These are phyloP conservation scores for Seladonia tumulorum DNA, from an alignment of 2,888 invertebrate species.

Conservation along the genomic window DNA sequence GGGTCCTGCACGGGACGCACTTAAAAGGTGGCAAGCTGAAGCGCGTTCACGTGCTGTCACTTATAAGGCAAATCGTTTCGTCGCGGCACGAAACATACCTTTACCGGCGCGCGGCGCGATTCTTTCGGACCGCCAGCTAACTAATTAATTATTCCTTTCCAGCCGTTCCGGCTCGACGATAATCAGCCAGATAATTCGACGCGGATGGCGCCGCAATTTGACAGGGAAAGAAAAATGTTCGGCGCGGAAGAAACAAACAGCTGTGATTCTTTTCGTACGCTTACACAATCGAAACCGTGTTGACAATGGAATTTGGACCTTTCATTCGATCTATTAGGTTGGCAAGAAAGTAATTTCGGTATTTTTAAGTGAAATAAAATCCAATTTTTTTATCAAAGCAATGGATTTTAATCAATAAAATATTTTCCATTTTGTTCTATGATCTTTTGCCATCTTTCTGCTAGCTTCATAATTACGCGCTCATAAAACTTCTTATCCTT, in stretches of 20 bases:
- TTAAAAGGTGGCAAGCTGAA: conserved; percentile 58
- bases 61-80: conserved; percentile 71
- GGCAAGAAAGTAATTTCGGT: too few species aligned
- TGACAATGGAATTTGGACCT: not conserved
- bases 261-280: not conserved
- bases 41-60: conserved; percentile 65
- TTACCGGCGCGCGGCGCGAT: conserved; percentile 54
- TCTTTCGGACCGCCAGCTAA: conserved; percentile 38
- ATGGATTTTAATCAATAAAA: too few species aligned
- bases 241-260: not conserved
- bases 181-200: conserved; percentile 39
- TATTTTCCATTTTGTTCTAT: too few species aligned
- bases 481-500: too few species aligned
- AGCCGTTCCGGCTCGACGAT: conserved; percentile 43
- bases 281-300: not conserved
- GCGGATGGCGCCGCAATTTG: not conserved
- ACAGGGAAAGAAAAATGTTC: not conserved
- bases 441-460: too few species aligned
- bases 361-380: too few species aligned
- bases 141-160: conserved; percentile 36
- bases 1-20: conserved; percentile 48
- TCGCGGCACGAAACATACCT: conserved; percentile 61
- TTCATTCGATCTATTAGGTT: not conserved
- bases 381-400: too few species aligned
- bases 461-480: too few species aligned